Percentiles rank a stretch among this genome's conserved stretches.
These are phyloP conservation scores for Drosophila pruinosa DNA, from an alignment of 1,140 invertebrate genomes.

Conservation along the genomic window DNA sequence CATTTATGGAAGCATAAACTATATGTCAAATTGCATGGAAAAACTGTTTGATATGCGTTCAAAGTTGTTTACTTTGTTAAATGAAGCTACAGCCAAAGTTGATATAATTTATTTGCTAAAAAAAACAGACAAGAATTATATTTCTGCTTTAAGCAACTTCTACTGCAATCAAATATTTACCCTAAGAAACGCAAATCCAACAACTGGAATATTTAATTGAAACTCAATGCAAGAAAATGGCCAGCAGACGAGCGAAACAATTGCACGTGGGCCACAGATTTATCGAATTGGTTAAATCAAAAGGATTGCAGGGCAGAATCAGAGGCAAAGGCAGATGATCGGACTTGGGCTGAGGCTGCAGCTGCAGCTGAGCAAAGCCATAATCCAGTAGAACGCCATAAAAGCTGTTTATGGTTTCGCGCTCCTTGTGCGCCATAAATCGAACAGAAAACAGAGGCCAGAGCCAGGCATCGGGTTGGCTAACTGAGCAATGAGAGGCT, in stretches of 20 bases:
- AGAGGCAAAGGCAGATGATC: neutral
- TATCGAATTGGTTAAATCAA: conserved; percentile 70
- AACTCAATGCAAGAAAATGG: conserved; percentile 14
- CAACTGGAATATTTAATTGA: conserved; percentile 45
- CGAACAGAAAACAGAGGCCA: conserved; percentile 53
- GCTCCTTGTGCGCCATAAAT: conserved; percentile 81
- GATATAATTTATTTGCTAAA: no score
- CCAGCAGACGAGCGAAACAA: conserved; percentile 46
- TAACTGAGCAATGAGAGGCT: neutral
- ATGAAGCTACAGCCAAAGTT: no score
- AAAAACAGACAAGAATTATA: no score
- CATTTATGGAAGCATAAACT: neutral
- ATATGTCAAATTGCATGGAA: neutral
- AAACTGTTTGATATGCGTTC: neutral
- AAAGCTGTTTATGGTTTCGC: conserved; percentile 82
- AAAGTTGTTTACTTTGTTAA: no score
- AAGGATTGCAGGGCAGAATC: conserved; percentile 40
- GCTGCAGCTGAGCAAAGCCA: conserved; percentile 27
- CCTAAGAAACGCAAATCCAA: neutral
- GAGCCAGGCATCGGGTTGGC: conserved; percentile 8
- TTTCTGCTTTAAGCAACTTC: no score
- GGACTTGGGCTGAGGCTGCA: neutral
- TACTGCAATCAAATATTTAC: neutral
- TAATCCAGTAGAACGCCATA: conserved; percentile 82
- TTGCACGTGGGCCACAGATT: conserved; percentile 66